A percentile compares a stretch with the other conserved stretches of the same genome.
phyloP scores from a whole-genome alignment of 2,888 invertebrate species.

The Acrobasis consociella region DNA sequence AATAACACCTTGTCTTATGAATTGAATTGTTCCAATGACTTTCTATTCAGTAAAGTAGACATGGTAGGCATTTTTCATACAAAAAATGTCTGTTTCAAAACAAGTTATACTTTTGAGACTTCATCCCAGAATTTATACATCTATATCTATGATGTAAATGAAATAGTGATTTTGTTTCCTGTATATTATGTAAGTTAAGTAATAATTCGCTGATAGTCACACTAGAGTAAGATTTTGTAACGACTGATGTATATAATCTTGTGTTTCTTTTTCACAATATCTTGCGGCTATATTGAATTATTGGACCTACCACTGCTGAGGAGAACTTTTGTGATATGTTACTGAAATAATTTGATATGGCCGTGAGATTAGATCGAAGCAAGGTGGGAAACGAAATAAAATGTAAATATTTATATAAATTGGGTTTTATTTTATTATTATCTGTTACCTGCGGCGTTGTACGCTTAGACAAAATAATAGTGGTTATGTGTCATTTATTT shows the following conservation, averaged over 20 bases:
- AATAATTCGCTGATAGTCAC: slow-evolving; percentile 26
- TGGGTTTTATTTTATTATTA: slow-evolving; percentile 48
- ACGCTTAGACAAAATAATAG: too few relatives aligned
- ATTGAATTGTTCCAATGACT: too few relatives aligned
- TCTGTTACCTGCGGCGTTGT: neutral
- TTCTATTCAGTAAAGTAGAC: too few relatives aligned
- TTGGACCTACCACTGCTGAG: slow-evolving; percentile 1
- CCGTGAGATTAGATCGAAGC: slow-evolving; percentile 39
- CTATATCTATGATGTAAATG: too few relatives aligned
- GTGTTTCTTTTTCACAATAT: slow-evolving; percentile 32
- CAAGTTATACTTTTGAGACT: too few relatives aligned
- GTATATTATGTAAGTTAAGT: slow-evolving; percentile 19
- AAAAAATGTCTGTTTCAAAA: too few relatives aligned
- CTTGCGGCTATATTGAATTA: slow-evolving; percentile 28
- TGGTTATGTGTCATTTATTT: too few relatives aligned
- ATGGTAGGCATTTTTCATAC: too few relatives aligned
- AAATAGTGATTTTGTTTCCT: slow-evolving; percentile 15
- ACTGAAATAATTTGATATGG: slow-evolving; percentile 25
- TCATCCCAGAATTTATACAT: too few relatives aligned
- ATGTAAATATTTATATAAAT: slow-evolving; percentile 72
- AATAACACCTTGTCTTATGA: too few relatives aligned
- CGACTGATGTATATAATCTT: slow-evolving; percentile 48
- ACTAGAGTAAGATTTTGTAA: slow-evolving; percentile 34
- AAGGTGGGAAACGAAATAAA: slow-evolving; percentile 58
- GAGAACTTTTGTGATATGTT: neutral